Conservation (phyloP, 2,888 invertebrate species). For the Thymelicus sylvestris region DNA sequence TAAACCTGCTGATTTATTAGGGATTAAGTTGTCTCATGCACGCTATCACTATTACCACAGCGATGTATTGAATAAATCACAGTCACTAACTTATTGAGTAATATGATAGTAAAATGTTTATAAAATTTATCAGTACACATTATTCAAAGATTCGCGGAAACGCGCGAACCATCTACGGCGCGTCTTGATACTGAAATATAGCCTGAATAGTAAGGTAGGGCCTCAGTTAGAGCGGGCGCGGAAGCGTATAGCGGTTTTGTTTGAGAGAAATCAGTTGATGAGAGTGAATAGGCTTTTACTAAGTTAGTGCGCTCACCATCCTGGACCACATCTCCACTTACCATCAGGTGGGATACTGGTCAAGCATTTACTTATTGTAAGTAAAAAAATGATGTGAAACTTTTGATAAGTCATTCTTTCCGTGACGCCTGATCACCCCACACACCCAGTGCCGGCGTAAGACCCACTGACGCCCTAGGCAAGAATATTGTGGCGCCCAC, state of each 20-base stretch:
- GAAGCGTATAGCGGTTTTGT: slow-evolving; percentile 8
- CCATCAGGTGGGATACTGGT: no score
- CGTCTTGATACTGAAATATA: slow-evolving; percentile 30
- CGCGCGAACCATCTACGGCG: slow-evolving; percentile 28
- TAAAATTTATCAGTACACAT: slow-evolving; percentile 25
- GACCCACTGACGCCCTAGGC: no score
- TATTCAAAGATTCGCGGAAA: slow-evolving; percentile 24
- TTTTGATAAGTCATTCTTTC: no score
- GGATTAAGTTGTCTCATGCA: not conserved
- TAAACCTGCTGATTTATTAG: not conserved
- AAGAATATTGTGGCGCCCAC: no score
- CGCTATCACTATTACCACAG: slow-evolving; percentile 4
- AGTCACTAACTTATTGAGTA: slow-evolving; percentile 15
- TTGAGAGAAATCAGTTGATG: not conserved
- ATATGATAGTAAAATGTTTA: slow-evolving; percentile 23
- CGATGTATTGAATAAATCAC: slow-evolving; percentile 5
- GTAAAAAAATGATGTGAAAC: no score
- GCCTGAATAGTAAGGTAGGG: slow-evolving; percentile 13
- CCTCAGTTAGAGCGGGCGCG: slow-evolving; percentile 1
- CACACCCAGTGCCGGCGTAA: no score
- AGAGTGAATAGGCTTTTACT: no score
- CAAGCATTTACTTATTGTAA: no score
- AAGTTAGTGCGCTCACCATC: no score
- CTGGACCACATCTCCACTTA: no score
- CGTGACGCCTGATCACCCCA: no score